These are phyloP conservation scores for Muschampia plurimacula DNA, from an alignment of 2,888 invertebrate species.

Conservation along the genomic window DNA sequence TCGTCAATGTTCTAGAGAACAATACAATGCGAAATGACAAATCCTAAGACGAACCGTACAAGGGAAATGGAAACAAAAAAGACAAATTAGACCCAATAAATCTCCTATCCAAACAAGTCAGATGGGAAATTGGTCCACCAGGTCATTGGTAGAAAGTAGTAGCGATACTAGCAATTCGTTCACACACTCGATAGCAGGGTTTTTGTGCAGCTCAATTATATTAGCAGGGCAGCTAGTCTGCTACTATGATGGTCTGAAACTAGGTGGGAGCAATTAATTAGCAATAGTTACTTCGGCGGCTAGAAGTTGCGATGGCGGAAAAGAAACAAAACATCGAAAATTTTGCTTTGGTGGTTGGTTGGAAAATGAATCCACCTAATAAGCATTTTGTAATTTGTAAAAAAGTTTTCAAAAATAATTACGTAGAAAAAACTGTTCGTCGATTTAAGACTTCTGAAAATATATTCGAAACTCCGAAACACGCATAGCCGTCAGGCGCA, in stretches of 20 bases:
- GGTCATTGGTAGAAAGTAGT: slow-evolving; percentile 47
- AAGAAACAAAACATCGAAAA: too few relatives aligned
- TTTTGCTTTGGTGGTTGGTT: too few relatives aligned
- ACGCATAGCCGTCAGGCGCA: too few relatives aligned
- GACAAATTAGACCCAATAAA: neutral
- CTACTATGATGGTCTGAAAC: neutral
- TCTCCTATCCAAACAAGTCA: neutral
- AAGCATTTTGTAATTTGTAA: too few relatives aligned
- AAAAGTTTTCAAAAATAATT: too few relatives aligned
- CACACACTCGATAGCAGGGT: slow-evolving; percentile 10
- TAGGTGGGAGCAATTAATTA: neutral
- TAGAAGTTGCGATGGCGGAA: too few relatives aligned
- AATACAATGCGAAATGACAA: neutral
- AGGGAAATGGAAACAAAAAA: neutral
- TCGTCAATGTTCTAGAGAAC: too few relatives aligned
- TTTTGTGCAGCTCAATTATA: slow-evolving; percentile 1
- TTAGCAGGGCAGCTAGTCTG: slow-evolving; percentile 18
- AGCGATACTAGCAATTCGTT: neutral
- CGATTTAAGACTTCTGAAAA: too few relatives aligned
- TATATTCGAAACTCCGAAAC: too few relatives aligned
- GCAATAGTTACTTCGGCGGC: neutral
- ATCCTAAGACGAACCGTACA: neutral
- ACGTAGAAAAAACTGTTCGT: too few relatives aligned
- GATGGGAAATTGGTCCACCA: slow-evolving; percentile 43
- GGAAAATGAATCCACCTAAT: too few relatives aligned